Evolutionary conservation across 1,140 invertebrate genomes (phyloP), one percentile per base, ranked within the genome.

Genomic region (Aphelenchoides avenae): DNA sequence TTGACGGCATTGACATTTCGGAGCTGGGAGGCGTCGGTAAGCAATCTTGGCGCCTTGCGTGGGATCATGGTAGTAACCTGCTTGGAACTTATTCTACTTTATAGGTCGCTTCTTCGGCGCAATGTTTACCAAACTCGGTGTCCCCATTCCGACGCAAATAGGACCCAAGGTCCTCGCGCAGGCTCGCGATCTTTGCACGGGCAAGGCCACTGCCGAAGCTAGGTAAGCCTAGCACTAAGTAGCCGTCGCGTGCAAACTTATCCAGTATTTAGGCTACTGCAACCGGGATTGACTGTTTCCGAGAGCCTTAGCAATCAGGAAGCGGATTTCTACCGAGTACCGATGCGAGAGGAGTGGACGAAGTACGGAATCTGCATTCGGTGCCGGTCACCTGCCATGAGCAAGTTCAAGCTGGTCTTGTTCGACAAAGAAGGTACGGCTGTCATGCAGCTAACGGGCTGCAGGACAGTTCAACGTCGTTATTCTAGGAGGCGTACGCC

Each of bases 391-490:
- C 30, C 52, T 6, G 64, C 76, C 9, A 70, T 52, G 13, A 75
- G 71, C 51, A 76, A 76, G 62, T 76, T 76, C 56, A 76, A 76
- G 50, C 50, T 76, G n/a, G 74, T 76, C 13, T 43, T 76, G 4
- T 76, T 76, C 50, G 73, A 76, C 48, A 70, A 64, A 51, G 73
- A 76, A 47, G 73, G 66, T 70, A 6, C 20, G 61, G 15, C 13
- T 1, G 18, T 18, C 29, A 5, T 29, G 6, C 13, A 1, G 22
- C 33, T 68, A 29, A 18, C 24, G 48, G 41, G 18, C 24, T 64
- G 57, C 1, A 18, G n/a, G n/a, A n/a, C n/a, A n/a, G n/a, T 2
- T n/a, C 57, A 13, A 18, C 4, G 11, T 43, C 22, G 7, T 24
- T 30, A 18, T 62, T 74, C 31, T 29, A 72, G 66, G 73, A 33